Percentiles rank a stretch among this genome's conserved stretches.
Conservation (phyloP, 2,113 vertebrate genomes). For the Taurulus bubalis region DNA sequence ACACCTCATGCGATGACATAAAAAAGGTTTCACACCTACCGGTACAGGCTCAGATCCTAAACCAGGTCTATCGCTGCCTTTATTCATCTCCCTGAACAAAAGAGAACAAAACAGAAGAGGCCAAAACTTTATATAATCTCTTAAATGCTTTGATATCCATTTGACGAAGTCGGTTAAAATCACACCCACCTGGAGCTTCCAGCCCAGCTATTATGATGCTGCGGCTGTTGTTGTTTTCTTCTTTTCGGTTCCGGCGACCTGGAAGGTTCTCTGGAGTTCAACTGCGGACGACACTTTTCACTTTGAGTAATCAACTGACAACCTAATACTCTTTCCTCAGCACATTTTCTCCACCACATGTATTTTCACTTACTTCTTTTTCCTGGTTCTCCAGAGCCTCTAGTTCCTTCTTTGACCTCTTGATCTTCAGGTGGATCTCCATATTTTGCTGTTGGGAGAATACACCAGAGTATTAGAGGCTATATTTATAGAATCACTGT, state of each 20-base stretch:
- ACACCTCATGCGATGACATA: background rate
- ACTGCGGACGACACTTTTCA: constrained; percentile 47
- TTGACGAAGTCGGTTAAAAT: background rate
- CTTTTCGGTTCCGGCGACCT: constrained; percentile 81
- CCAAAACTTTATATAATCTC: too few relatives aligned
- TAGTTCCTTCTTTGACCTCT: constrained; percentile 93
- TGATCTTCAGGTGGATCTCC: constrained; percentile 97
- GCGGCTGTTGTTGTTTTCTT: constrained; percentile 66
- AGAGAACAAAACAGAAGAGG: background rate
- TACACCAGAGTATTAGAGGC: background rate
- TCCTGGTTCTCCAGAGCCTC: constrained; percentile 96
- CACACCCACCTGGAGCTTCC: constrained; percentile 77
- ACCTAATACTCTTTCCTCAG: background rate
- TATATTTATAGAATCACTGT: background rate
- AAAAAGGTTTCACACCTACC: constrained; percentile 48
- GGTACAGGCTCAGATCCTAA: constrained; percentile 78
- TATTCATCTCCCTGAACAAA: constrained; percentile 72
- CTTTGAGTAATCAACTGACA: background rate
- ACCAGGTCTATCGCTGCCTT: constrained; percentile 82
- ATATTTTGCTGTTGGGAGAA: constrained; percentile 92
- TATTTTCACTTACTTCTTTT: constrained; percentile 78
- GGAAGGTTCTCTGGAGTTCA: constrained; percentile 63
- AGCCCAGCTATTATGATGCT: constrained; percentile 78
- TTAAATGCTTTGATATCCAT: background rate
- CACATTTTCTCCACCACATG: background rate